Evolutionary conservation across 2,888 invertebrate species (phyloP), one percentile per base, ranked within the genome.

Genomic region (Gnatocerus cornutus): DNA sequence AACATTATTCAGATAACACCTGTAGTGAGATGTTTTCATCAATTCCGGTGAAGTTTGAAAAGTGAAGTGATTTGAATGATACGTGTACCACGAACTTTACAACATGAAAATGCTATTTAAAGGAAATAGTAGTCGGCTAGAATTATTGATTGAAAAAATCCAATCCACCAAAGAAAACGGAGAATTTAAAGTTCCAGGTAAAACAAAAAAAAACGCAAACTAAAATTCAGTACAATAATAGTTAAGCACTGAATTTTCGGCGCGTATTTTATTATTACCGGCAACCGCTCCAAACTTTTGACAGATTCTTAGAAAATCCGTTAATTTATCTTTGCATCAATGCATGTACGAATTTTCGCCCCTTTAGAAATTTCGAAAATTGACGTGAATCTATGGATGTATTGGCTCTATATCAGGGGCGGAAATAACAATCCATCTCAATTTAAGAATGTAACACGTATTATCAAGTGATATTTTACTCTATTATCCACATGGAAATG

Each of bases 111-210:
- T 94, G 94, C 87, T 94, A 84, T 94, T 94, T 88, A 94, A 93
- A 84, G 94, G 94, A 73, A 94, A 94, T 85, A 94, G 94, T 87
- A 92, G 92, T 83, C 88, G 93, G 79, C 87, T 95, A 83, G 94
- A 94, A 85, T 90, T 93, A 82, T 89, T 95, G 78, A 95, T 95
- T 77, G 94, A 94, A 85, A 94, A 94, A 86, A 94, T 95, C 78
- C 94, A 94, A 84, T 93, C 93, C 3, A 93, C 92, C 79, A 94
- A 94, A 86, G 93, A 93, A 83, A 90, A 21, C 76, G 63, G 56
- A 10, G 65, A 68, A 43, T 70, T 62, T 48, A 71, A 68, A 68
- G 33, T 50, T 5, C 71, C 71, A 70, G 70, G 70, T 70, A 63
- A 27, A 16, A 16, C 7, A 29, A 50, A 50, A 53, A 14, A 8